phyloP scores from a whole-genome alignment of 1,140 invertebrate species.

The Rhynchophorus ferrugineus region DNA sequence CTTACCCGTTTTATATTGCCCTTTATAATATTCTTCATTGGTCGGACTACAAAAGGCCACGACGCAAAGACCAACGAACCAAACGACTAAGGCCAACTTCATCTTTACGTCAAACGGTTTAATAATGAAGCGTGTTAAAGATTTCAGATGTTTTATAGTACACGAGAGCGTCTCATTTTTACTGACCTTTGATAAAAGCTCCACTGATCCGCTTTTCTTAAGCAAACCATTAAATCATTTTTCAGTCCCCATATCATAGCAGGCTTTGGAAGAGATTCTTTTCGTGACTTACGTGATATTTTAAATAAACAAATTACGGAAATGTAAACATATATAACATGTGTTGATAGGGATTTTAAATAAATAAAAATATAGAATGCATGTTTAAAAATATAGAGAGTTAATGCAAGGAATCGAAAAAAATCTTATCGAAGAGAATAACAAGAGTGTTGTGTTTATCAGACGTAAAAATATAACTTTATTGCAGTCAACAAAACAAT shows the following conservation, averaged over 20 bases:
- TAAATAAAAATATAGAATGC: no score
- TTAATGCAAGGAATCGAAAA: no score
- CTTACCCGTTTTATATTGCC: conserved; percentile 15
- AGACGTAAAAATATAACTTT: neutral
- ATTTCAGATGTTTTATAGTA: conserved; percentile 8
- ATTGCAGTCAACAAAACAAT: neutral
- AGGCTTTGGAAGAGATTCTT: no score
- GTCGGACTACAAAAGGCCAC: neutral
- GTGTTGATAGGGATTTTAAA: no score
- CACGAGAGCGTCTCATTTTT: neutral
- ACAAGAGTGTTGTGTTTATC: no score
- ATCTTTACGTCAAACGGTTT: conserved; percentile 6
- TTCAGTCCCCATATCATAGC: no score
- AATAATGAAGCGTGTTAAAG: conserved; percentile 40
- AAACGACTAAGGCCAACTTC: conserved; percentile 13
- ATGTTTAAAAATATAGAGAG: no score
- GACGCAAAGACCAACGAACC: conserved; percentile 4
- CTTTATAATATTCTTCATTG: neutral
- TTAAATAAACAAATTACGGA: no score
- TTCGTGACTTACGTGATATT: no score
- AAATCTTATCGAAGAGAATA: no score
- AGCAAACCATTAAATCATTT: no score
- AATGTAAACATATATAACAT: no score
- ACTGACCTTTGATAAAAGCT: conserved; percentile 18
- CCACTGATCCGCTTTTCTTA: neutral